Percentiles rank a stretch among this genome's conserved stretches.
These are phyloP conservation scores for Recurvirostra avosetta DNA, from an alignment of 2,113 vertebrate genomes.

Conservation along the genomic window DNA sequence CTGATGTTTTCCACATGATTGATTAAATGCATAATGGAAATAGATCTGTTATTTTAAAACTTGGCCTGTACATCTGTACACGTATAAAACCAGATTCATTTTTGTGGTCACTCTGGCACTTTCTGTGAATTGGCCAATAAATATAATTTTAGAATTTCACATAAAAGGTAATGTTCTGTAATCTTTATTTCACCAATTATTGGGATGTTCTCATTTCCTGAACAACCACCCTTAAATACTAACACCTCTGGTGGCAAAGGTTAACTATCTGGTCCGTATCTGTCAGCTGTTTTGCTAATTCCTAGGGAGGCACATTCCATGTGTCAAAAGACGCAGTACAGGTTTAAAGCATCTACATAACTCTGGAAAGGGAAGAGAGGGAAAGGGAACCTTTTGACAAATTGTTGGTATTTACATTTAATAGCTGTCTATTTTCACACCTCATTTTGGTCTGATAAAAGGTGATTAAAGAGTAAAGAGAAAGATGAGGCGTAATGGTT, in stretches of 20 bases:
- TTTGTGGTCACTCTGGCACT: constrained; percentile 87
- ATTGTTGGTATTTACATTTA: background rate
- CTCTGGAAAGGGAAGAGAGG: background rate
- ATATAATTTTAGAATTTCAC: constrained; percentile 91
- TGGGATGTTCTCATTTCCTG: background rate
- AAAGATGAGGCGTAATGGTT: background rate
- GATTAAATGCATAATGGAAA: constrained; percentile 66
- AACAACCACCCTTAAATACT: background rate
- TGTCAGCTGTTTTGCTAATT: background rate
- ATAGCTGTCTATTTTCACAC: background rate
- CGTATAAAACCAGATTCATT: constrained; percentile 74
- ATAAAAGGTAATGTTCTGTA: constrained; percentile 56
- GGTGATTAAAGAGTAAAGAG: background rate
- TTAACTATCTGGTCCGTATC: background rate
- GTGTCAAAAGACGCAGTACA: background rate
- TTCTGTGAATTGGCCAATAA: constrained; percentile 96
- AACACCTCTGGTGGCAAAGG: background rate
- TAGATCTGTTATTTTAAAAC: constrained; percentile 68
- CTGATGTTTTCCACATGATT: constrained; percentile 57
- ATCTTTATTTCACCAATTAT: constrained; percentile 26
- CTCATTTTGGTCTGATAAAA: background rate
- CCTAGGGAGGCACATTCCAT: background rate
- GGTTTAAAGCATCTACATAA: background rate
- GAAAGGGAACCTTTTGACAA: background rate
- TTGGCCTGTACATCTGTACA: constrained; percentile 69